A percentile compares a stretch with the other conserved stretches of the same genome.
Conservation (phyloP, 2,888 invertebrate species). For the Melipona beecheii region DNA sequence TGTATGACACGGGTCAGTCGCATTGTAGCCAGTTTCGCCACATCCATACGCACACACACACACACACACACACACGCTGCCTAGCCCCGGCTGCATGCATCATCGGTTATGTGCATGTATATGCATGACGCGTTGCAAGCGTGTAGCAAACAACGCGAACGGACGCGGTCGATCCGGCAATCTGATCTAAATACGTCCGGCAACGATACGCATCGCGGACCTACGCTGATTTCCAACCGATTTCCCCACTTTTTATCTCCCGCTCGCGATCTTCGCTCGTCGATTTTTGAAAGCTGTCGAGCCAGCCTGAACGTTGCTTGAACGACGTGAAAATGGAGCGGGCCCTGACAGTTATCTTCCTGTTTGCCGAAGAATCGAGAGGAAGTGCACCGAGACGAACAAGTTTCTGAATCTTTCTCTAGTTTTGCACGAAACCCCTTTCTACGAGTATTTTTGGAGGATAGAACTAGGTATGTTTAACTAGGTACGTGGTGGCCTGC, state of each 20-base stretch:
- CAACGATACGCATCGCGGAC: constrained; percentile 57
- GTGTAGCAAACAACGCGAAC: constrained; percentile 71
- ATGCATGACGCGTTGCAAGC: constrained; percentile 65
- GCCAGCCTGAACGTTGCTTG: constrained; percentile 22
- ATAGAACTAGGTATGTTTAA: no score
- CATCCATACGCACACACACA: constrained; percentile 34
- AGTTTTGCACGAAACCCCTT: neutral
- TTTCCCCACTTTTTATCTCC: constrained; percentile 2
- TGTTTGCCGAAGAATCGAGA: constrained; percentile 53
- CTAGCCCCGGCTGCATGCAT: constrained; percentile 54
- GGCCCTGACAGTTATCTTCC: constrained; percentile 69
- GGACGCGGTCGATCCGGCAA: constrained; percentile 71
- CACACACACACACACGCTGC: constrained; percentile 24
- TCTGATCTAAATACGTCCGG: constrained; percentile 76
- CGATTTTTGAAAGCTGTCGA: neutral
- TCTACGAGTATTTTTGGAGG: no score
- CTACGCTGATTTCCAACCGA: constrained; percentile 30
- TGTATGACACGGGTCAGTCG: constrained; percentile 45
- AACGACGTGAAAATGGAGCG: constrained; percentile 72
- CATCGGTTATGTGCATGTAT: constrained; percentile 57
- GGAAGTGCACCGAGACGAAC: no score
- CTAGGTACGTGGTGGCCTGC: no score
- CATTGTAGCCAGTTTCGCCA: constrained; percentile 45
- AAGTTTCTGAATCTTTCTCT: neutral
- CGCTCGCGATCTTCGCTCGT: neutral